Conservation (phyloP, 1,140 invertebrate species). For the Drosophila albomicans region DNA sequence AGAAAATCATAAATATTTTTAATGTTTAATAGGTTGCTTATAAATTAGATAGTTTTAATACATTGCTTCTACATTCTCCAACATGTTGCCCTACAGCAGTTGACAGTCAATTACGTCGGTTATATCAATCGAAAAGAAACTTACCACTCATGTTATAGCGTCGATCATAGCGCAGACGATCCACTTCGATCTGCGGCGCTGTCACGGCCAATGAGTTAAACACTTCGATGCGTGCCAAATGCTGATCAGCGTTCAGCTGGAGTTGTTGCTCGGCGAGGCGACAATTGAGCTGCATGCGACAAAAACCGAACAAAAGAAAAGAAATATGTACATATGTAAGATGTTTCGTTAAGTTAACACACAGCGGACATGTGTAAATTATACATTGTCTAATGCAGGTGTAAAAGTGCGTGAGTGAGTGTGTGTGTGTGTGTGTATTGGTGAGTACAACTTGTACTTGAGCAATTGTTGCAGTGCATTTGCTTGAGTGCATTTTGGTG, state of each 20-base stretch:
- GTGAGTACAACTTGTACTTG: conserved; percentile 19
- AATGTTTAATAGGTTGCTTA: too few species aligned
- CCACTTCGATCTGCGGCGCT: conserved; percentile 90
- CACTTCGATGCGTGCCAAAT: conserved; percentile 89
- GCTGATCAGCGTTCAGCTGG: conserved; percentile 67
- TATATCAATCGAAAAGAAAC: not conserved
- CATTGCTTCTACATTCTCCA: too few species aligned
- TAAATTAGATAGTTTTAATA: too few species aligned
- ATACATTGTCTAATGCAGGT: conserved; percentile 26
- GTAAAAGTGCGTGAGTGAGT: not conserved
- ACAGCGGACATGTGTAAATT: conserved; percentile 18
- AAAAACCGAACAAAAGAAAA: not conserved
- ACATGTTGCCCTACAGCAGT: too few species aligned
- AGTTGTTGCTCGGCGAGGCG: conserved; percentile 61
- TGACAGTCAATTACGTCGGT: not conserved
- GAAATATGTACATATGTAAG: conserved; percentile 1
- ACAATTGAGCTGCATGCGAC: conserved; percentile 82
- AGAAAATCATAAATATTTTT: not conserved
- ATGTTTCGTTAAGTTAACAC: conserved; percentile 29
- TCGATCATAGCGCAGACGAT: conserved; percentile 84
- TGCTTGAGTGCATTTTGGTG: conserved; percentile 77
- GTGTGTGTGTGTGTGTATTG: conserved; percentile 3
- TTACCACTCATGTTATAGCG: conserved; percentile 83
- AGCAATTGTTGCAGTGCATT: conserved; percentile 56
- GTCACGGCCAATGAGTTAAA: conserved; percentile 92